Percentiles rank a stretch among this genome's conserved stretches.
These are phyloP conservation scores for Otus sunia DNA, from an alignment of 2,113 vertebrate genomes.

Conservation along the genomic window DNA sequence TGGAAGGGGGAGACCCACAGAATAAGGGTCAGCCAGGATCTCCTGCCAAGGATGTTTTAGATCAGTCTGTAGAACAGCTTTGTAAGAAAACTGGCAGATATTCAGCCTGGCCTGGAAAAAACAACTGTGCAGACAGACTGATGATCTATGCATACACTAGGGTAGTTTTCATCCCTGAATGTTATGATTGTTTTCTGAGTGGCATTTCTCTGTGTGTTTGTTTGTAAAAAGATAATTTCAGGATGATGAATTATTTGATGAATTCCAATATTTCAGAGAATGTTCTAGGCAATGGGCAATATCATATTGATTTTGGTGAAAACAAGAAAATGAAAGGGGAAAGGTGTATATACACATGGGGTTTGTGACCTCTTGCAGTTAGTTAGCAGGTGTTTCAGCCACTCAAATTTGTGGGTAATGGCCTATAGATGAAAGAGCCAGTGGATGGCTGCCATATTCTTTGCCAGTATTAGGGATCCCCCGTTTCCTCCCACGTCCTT, in stretches of 20 bases:
- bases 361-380: background rate
- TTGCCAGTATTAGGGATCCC: background rate
- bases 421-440: background rate
- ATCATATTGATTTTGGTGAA: background rate
- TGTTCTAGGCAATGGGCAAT: background rate
- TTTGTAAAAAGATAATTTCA: background rate
- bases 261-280: background rate
- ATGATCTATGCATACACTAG: background rate
- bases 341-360: background rate
- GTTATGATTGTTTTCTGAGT: background rate
- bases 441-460: background rate
- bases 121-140: background rate
- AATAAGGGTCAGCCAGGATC: background rate
- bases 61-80: background rate
- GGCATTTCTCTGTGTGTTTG: background rate
- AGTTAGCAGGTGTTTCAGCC: background rate
- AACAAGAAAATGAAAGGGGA: background rate
- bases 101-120: background rate
- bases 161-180: background rate
- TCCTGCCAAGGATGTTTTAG: background rate
- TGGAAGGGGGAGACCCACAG: background rate
- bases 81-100: background rate
- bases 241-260: background rate
- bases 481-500: background rate
- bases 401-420: background rate